Evolutionary conservation across 2,797 vertebrate species (phyloP).

Genomic region (Tenualosa thibaudeaui): DNA sequence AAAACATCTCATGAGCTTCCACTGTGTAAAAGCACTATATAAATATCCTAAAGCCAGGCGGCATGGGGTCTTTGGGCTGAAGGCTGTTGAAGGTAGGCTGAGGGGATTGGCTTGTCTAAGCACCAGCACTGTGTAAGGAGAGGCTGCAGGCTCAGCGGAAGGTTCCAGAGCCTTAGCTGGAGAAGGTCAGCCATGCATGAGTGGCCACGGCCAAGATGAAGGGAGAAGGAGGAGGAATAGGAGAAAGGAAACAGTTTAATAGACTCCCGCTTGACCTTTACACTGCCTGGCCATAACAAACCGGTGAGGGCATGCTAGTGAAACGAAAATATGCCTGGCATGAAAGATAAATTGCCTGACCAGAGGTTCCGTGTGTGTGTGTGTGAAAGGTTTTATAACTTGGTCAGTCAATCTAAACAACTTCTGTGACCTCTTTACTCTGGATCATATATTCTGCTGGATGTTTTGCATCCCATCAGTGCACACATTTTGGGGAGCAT

Average conservation of each 20-base stretch:
- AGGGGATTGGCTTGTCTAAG: neutral
- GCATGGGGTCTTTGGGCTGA: neutral
- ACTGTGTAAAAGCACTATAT: neutral
- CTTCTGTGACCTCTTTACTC: neutral
- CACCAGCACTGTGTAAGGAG: neutral
- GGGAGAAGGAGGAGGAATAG: constrained; percentile 6
- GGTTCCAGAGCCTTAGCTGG: constrained; percentile 1
- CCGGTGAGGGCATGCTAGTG: neutral
- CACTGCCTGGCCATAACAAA: constrained; percentile 9
- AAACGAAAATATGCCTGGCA: constrained; percentile 22
- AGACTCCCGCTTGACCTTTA: constrained; percentile 20
- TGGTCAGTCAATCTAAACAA: neutral
- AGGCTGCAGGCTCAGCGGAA: constrained; percentile 5
- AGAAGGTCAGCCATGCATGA: constrained; percentile 17
- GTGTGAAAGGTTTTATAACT: constrained; percentile 12
- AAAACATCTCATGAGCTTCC: too few relatives aligned
- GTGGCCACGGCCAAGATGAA: neutral
- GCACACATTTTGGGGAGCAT: too few relatives aligned
- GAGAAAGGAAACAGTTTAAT: constrained; percentile 10
- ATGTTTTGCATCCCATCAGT: neutral
- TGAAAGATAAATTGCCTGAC: constrained; percentile 20
- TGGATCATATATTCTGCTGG: neutral
- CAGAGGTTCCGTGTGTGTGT: neutral
- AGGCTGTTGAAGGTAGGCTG: neutral
- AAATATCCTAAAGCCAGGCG: neutral